Base-by-base conservation (phyloP, 1,140 invertebrate genomes). In the Formica selysi region DNA sequence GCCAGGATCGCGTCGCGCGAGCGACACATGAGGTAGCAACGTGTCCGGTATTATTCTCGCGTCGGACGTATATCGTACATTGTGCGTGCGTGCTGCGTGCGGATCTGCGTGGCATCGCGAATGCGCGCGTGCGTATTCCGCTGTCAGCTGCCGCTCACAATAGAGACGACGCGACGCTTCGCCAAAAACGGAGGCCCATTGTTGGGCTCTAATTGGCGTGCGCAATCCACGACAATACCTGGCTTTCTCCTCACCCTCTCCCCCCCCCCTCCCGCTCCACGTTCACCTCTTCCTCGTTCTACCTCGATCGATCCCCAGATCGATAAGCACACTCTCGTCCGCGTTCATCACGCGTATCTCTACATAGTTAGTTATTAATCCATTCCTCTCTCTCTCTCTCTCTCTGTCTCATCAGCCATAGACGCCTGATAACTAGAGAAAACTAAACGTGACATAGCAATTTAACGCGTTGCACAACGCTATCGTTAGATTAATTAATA, bases 131-230 rank as follows among this genome's bases (percentile, higher is more conserved):
- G 68, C 79, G 68, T 83, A 83, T 61, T 38, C 79, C 80, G 54
- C 71, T 89, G 88, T 89, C 88, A 89, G 87, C 87, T 89, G 87
- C 74, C 85, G 80, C 54, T 78, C 86, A 89, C 88, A 89, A 89
- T 89, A 86, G 86, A 79, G 86, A 89, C 32, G 32, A 32, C 32
- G 32, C 32, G 32, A 32, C 79, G 86, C 68, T 86, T 41, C 73
- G 68, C 86, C 88, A 89, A 89, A 89, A 89, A 89, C 76, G 80
- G 61, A 85, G 71, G 36, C 62, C 86, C 51, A 87, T 87, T 87
- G 86, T 89, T 85, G 65, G 71, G 44, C 86, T 79, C 85, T 85
- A 89, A 89, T 89, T 89, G 86, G 88, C 80, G 88, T 79, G 73
- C 80, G 86, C 80, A 76, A 74, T 78, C 78, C 79, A 78, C 83